Conservation (phyloP, 2,113 vertebrate species). For the Perca flavescens region DNA sequence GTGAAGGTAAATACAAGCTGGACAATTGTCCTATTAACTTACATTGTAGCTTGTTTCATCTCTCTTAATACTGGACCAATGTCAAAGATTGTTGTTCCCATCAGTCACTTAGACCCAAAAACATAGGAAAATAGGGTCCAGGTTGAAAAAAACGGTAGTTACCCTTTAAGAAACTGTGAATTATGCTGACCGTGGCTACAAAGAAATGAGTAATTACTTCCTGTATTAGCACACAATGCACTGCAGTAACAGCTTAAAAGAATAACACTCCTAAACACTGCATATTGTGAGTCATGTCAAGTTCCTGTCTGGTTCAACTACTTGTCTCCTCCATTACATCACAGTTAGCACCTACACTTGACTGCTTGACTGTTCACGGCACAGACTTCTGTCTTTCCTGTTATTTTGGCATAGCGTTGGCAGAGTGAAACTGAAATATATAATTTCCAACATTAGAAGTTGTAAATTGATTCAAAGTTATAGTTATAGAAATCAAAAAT, state of each 20-base stretch:
- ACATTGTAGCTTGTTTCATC: no score
- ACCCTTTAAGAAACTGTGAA: no score
- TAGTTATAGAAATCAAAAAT: no score
- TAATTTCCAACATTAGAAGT: neutral
- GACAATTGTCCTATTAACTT: no score
- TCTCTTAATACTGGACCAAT: no score
- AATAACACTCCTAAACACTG: neutral
- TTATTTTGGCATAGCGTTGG: neutral
- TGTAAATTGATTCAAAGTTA: neutral
- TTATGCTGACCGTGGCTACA: no score
- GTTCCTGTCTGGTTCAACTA: conserved; percentile 6
- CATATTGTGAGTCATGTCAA: neutral
- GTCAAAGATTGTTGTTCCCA: no score
- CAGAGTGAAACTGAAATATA: no score
- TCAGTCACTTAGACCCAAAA: no score
- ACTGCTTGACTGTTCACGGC: conserved; percentile 16
- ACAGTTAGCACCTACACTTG: conserved; percentile 17
- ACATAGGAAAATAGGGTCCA: no score
- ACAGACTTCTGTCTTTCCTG: neutral
- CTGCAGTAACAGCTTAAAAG: neutral
- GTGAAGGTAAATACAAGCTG: no score
- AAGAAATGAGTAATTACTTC: neutral
- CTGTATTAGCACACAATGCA: neutral
- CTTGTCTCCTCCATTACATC: conserved; percentile 3
- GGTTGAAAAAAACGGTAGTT: no score